Evolutionary conservation across 1,140 invertebrate genomes (phyloP).

Genomic region (Ips nitidus): DNA sequence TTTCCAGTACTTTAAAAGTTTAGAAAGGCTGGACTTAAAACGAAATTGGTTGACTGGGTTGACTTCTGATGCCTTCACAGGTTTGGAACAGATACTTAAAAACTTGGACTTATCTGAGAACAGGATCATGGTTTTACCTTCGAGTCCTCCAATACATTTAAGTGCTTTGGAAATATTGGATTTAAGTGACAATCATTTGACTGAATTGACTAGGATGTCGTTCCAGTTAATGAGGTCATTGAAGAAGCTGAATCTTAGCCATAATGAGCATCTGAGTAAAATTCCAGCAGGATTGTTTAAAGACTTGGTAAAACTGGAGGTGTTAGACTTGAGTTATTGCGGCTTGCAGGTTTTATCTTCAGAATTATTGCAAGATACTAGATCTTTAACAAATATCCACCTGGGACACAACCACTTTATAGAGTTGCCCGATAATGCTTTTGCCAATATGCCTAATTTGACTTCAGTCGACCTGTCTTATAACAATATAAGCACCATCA

Average conservation of each 20-base stretch:
- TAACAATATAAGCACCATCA: slow-evolving; percentile 77
- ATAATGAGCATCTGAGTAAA: slow-evolving; percentile 68
- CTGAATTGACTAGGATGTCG: slow-evolving; percentile 65
- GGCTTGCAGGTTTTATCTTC: slow-evolving; percentile 69
- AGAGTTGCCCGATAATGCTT: slow-evolving; percentile 71
- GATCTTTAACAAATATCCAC: slow-evolving; percentile 65
- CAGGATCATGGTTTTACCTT: slow-evolving; percentile 64
- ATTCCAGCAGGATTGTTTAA: slow-evolving; percentile 62
- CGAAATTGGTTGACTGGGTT: slow-evolving; percentile 76
- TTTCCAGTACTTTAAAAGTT: slow-evolving; percentile 74
- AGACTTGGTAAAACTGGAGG: slow-evolving; percentile 61
- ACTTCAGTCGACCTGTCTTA: slow-evolving; percentile 71
- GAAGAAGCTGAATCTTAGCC: slow-evolving; percentile 75
- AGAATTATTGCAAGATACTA: slow-evolving; percentile 69
- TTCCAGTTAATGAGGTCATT: slow-evolving; percentile 71
- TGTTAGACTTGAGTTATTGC: slow-evolving; percentile 73
- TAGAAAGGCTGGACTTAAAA: slow-evolving; percentile 74
- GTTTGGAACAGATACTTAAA: slow-evolving; percentile 71
- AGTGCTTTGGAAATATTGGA: slow-evolving; percentile 69
- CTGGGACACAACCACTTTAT: slow-evolving; percentile 68
- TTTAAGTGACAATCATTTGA: slow-evolving; percentile 76
- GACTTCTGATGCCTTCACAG: slow-evolving; percentile 71
- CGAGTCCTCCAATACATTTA: slow-evolving; percentile 64
- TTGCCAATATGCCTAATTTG: slow-evolving; percentile 71
- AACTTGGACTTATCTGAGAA: slow-evolving; percentile 77